Evolutionary conservation across 2,888 invertebrate species (phyloP).

Genomic region (Gibbula magus): DNA sequence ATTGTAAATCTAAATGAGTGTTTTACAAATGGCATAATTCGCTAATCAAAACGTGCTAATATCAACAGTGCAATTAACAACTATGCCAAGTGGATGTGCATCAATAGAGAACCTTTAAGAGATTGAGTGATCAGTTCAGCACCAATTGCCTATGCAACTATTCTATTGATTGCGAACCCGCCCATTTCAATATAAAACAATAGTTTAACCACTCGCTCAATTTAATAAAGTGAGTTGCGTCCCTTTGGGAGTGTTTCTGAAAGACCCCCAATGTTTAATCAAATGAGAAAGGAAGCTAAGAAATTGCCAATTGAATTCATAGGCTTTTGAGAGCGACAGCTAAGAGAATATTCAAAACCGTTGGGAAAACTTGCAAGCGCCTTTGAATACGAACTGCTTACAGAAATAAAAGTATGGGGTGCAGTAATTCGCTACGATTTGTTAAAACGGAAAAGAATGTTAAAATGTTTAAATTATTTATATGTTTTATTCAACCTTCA

Average conservation of each 20-base stretch:
- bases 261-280: constrained; percentile 3
- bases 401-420: too few species aligned
- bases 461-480: too few species aligned
- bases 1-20: constrained; percentile 1
- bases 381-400: too few species aligned
- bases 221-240: constrained; percentile 3
- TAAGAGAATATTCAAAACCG: neutral
- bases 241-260: neutral
- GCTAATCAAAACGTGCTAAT: neutral
- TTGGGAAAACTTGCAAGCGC: too few species aligned
- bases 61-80: neutral
- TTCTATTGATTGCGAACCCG: neutral
- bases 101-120: too few species aligned
- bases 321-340: neutral
- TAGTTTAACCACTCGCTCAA: neutral
- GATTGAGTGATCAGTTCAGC: too few species aligned
- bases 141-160: too few species aligned
- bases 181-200: neutral
- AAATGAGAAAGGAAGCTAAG: constrained; percentile 8
- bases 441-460: too few species aligned
- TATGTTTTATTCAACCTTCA: too few species aligned
- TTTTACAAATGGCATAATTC: neutral
- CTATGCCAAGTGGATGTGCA: neutral
- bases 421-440: too few species aligned
- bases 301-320: constrained; percentile 1